Base-by-base conservation (phyloP, 30 jellyfish, hydroid and myxozoan genomes). In the Hydractinia echinata region DNA sequence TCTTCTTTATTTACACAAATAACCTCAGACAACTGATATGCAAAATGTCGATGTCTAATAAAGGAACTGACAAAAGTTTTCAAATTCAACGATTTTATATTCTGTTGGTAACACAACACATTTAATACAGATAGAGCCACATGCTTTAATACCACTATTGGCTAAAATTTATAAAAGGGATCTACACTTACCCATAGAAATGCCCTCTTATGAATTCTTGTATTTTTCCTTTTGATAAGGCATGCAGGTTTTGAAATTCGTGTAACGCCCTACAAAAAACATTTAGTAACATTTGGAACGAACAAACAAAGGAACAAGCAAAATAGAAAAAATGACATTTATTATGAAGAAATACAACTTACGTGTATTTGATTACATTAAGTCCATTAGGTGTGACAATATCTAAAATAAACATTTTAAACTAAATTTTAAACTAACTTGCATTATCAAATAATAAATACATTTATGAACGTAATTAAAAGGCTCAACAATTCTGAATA, bases 191-290 rank as follows among this genome's bases (percentile, higher is more conserved):
- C 98, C 99, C 99, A 76, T 81, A 93, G 67, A 93, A 93, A 82
- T 93, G 99, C 16, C 99, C 99, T n/a, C 96, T 79, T 21, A 93
- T 95, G 79, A 93, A 93, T 18, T 93, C 95, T 52, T 93, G 95
- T 8, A 88, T 93, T 62, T 83, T 87, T 53, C 84, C 95, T 62
- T 92, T 92, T 81, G 85, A 92, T n/a, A 86, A 74, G 2, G 96
- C 95, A 68, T 92, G 98, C 80, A 86, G 88, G 55, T 92, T 92
- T 61, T 92, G 98, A 54, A 92, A 92, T 73, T 92, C 98, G 76
- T 92, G 98, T 68, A 86, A 72, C 53, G 96, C 98, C 13, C 98
- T 87, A 71, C 7, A 79, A 79, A 16, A 62, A 76, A 53, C 4
- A 72, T 1, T 16, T 19, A 56, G 0, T 66, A 14, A 58, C 19